A percentile compares a stretch with the other conserved stretches of the same genome.
These are phyloP conservation scores for Heterotilapia buettikoferi DNA, from an alignment of 2,113 vertebrate genomes.

Conservation along the genomic window DNA sequence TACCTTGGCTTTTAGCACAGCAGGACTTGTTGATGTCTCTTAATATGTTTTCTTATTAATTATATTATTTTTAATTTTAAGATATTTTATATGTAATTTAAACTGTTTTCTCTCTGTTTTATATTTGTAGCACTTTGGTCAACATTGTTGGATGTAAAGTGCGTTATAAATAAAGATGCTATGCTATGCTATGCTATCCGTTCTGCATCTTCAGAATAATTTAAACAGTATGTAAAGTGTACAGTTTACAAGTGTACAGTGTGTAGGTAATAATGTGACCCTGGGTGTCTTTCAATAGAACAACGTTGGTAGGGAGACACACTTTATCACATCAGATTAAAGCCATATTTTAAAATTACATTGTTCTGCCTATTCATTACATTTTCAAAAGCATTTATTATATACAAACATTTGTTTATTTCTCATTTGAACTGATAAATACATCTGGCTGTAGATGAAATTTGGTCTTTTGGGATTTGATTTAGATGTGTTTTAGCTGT, in stretches of 20 bases:
- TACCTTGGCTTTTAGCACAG: too few species aligned
- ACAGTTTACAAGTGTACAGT: background rate
- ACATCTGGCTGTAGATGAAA: fast-evolving
- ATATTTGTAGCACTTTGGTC: background rate
- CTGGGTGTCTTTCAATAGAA: background rate
- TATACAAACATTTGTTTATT: background rate
- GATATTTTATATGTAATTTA: too few species aligned
- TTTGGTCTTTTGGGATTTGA: fast-evolving
- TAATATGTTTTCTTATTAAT: too few species aligned
- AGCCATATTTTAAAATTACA: background rate
- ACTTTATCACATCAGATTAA: background rate
- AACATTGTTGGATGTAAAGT: background rate
- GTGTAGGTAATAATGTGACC: background rate
- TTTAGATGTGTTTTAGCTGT: background rate
- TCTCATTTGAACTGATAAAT: background rate
- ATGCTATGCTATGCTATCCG: too few species aligned
- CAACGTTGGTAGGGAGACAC: background rate
- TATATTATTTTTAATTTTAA: too few species aligned
- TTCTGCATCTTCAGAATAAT: background rate
- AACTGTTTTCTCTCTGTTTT: background rate
- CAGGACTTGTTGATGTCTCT: too few species aligned
- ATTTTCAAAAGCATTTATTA: fast-evolving
- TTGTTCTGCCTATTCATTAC: background rate
- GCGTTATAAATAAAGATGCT: background rate
- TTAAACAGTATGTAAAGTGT: fast-evolving